These are phyloP conservation scores for Drosophila nr. perissopoda DNA, from an alignment of 2,888 invertebrate species.

Conservation along the genomic window DNA sequence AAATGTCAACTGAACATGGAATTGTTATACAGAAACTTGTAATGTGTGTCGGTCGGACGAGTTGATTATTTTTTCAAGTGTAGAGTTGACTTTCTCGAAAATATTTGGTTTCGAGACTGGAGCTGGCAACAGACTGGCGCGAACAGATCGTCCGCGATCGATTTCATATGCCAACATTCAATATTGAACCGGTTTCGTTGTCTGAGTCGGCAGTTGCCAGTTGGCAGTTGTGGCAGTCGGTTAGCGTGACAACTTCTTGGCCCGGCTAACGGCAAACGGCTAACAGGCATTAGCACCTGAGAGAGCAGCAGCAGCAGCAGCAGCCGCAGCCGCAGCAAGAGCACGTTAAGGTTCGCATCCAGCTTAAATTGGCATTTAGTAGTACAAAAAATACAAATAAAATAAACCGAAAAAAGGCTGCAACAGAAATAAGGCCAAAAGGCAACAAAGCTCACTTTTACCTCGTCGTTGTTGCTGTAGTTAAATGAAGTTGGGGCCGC, in stretches of 20 bases:
- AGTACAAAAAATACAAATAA: constrained; percentile 12
- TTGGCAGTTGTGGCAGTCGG: constrained; percentile 22
- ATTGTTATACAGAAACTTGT: not conserved
- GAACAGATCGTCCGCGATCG: constrained; percentile 53
- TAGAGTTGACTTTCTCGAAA: constrained; percentile 19
- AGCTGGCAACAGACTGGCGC: constrained; percentile 50
- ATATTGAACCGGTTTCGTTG: constrained; percentile 33
- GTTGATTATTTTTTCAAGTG: constrained; percentile 4
- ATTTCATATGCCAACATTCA: constrained; percentile 34
- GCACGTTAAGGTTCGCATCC: constrained; percentile 23
- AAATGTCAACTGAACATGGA: not conserved
- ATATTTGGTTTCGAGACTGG: constrained; percentile 6
- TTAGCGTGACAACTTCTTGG: constrained; percentile 43
- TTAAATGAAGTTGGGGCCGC: constrained; percentile 59
- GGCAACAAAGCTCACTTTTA: constrained; percentile 41
- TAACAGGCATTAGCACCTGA: constrained; percentile 40
- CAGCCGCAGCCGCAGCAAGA: not conserved
- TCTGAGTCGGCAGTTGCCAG: constrained; percentile 8
- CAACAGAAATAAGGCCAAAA: constrained; percentile 35
- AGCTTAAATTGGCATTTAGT: constrained; percentile 49
- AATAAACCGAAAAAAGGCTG: constrained; percentile 6
- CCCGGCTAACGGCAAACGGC: constrained; percentile 18
- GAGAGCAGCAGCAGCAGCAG: not conserved
- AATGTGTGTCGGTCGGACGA: not conserved
- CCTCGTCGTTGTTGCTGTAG: constrained; percentile 19